Conservation (phyloP, 2,797 vertebrate species). For the Myripristis murdjan region DNA sequence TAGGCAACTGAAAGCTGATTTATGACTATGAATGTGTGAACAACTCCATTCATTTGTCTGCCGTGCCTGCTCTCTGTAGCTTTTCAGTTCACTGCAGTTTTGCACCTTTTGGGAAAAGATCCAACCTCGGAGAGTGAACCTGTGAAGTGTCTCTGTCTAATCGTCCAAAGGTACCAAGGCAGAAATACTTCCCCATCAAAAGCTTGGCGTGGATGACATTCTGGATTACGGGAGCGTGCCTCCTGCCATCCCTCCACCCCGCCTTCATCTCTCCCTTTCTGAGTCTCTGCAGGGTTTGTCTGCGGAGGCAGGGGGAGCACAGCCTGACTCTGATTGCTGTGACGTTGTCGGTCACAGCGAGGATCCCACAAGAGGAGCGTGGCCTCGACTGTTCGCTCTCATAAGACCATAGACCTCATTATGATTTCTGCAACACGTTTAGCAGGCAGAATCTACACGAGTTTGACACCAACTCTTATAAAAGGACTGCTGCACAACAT, state of each 20-base stretch:
- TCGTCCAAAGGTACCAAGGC: constrained; percentile 45
- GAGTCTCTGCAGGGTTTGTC: constrained; percentile 34
- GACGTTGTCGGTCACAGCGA: constrained; percentile 37
- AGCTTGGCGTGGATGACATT: constrained; percentile 22
- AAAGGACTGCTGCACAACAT: not conserved
- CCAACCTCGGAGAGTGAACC: constrained; percentile 26
- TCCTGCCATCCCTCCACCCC: constrained; percentile 15
- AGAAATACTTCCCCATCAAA: constrained; percentile 41
- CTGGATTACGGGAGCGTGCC: constrained; percentile 16
- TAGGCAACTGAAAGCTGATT: constrained; percentile 50
- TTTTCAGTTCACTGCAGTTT: not conserved
- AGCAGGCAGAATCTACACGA: not conserved
- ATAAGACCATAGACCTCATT: constrained; percentile 32
- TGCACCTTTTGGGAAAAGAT: constrained; percentile 29
- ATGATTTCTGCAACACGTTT: constrained; percentile 20
- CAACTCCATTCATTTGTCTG: constrained; percentile 37
- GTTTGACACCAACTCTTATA: not conserved
- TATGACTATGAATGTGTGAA: constrained; percentile 35
- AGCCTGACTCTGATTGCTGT: constrained; percentile 64
- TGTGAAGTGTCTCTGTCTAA: constrained; percentile 11
- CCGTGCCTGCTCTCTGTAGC: constrained; percentile 23
- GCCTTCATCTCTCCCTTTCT: constrained; percentile 26
- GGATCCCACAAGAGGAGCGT: constrained; percentile 6
- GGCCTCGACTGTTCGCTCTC: constrained; percentile 12
- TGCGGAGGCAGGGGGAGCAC: constrained; percentile 13